Conservation (phyloP, 2,888 invertebrate species). For the Oscheius sp. region DNA sequence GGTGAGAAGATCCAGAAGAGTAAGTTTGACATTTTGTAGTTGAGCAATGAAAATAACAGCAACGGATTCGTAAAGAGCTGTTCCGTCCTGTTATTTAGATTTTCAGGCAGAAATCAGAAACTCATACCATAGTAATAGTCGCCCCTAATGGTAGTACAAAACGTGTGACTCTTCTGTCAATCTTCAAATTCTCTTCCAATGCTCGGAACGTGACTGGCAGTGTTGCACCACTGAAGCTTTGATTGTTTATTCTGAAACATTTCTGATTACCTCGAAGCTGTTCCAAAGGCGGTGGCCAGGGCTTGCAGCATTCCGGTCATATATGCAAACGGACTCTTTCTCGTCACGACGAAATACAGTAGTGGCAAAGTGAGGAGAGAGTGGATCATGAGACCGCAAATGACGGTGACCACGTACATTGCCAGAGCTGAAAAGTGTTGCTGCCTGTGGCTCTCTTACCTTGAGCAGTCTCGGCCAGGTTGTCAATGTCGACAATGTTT, state of each 20-base stretch:
- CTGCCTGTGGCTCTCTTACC: slow-evolving; percentile 50
- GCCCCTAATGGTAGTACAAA: slow-evolving; percentile 98
- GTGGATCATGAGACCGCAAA: slow-evolving; percentile 89
- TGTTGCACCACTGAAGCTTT: slow-evolving; percentile 80
- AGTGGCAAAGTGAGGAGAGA: slow-evolving; percentile 90
- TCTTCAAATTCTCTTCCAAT: slow-evolving; percentile 86
- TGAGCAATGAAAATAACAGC: slow-evolving; percentile 98
- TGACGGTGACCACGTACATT: slow-evolving; percentile 90
- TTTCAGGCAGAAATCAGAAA: background rate
- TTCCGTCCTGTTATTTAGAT: slow-evolving; percentile 63
- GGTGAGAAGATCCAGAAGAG: slow-evolving; percentile 88
- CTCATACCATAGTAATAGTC: slow-evolving; percentile 83
- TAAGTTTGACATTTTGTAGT: slow-evolving; percentile 84
- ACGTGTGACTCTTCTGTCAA: slow-evolving; percentile 85
- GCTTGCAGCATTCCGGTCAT: slow-evolving; percentile 83
- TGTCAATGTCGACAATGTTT: slow-evolving; percentile 80
- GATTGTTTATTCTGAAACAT: no score
- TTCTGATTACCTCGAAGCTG: slow-evolving; percentile 82
- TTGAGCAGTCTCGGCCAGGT: slow-evolving; percentile 80
- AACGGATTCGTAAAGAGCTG: slow-evolving; percentile 89
- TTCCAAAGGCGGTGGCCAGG: slow-evolving; percentile 93
- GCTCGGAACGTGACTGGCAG: slow-evolving; percentile 94
- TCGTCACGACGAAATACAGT: slow-evolving; percentile 84
- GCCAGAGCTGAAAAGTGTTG: slow-evolving; percentile 80
- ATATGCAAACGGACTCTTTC: slow-evolving; percentile 75